Percentiles rank a stretch among this genome's conserved stretches.
These are phyloP conservation scores for Sciurus niger DNA, from an alignment of 2,113 vertebrate genomes.

Conservation along the genomic window DNA sequence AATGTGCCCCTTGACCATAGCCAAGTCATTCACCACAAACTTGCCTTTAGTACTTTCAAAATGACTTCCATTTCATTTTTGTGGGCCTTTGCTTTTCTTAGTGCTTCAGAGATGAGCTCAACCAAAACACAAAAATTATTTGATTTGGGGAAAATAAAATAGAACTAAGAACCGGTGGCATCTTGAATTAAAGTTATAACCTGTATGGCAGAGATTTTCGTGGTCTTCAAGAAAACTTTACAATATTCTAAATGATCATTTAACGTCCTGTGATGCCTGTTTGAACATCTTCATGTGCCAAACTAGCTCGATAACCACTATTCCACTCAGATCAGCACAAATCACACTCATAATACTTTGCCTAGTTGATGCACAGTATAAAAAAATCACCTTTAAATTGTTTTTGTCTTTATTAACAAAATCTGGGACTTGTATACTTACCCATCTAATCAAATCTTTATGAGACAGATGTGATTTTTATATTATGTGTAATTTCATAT, in stretches of 20 bases:
- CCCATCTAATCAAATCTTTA: background rate
- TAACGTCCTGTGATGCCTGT: background rate
- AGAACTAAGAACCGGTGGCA: background rate
- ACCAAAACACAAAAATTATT: background rate
- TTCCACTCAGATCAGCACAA: background rate
- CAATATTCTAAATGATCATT: background rate
- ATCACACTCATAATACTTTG: background rate
- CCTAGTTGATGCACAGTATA: background rate
- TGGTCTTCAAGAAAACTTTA: background rate
- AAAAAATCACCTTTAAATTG: background rate
- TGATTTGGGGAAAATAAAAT: background rate
- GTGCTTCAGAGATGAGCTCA: background rate
- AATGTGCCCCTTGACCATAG: background rate
- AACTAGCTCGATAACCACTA: slow-evolving; percentile 8
- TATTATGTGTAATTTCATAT: slow-evolving; percentile 60
- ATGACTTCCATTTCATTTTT: background rate
- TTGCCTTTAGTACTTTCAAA: background rate
- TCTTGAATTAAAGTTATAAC: slow-evolving; percentile 29
- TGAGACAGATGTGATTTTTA: slow-evolving; percentile 49
- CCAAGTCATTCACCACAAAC: background rate
- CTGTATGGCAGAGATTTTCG: background rate
- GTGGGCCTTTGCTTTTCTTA: background rate
- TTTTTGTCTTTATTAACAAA: slow-evolving; percentile 4
- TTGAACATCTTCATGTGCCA: slow-evolving; percentile 24
- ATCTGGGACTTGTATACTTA: background rate